Percentiles rank a stretch among this genome's conserved stretches.
These are phyloP conservation scores for Brotula barbata DNA, from an alignment of 2,797 vertebrate species.

Conservation along the genomic window DNA sequence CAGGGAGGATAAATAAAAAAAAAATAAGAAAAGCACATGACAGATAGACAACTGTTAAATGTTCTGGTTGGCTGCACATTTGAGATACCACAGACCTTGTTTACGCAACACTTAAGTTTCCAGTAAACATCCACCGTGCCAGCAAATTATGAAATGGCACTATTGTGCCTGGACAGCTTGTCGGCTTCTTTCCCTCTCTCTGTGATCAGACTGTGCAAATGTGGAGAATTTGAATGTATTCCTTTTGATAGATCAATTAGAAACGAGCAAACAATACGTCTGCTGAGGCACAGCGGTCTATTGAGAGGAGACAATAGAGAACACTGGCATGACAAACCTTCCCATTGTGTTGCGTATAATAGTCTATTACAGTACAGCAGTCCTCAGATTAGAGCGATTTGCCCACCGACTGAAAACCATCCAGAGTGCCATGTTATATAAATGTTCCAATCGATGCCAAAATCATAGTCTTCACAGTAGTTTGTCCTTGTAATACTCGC, in stretches of 20 bases:
- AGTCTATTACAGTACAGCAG: constrained; percentile 29
- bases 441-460: not conserved
- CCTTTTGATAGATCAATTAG: constrained; percentile 60
- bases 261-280: constrained; percentile 60
- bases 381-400: constrained; percentile 27
- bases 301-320: constrained; percentile 40
- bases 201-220: constrained; percentile 48
- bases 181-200: constrained; percentile 13
- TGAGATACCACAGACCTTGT: constrained; percentile 54
- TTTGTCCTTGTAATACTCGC: no score
- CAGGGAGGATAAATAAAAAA: constrained; percentile 11
- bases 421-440: not conserved
- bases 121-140: constrained; percentile 56
- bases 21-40: constrained; percentile 38
- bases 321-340: constrained; percentile 24
- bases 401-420: constrained; percentile 5
- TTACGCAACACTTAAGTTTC: constrained; percentile 51
- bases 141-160: constrained; percentile 54
- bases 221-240: constrained; percentile 45
- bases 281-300: constrained; percentile 25
- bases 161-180: constrained; percentile 44
- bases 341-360: constrained; percentile 31
- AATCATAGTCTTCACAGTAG: no score
- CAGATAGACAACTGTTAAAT: constrained; percentile 52
- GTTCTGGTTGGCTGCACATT: constrained; percentile 52